phyloP scores from a whole-genome alignment of 2,797 vertebrate species.

The Lagocephalus sceleratus region DNA sequence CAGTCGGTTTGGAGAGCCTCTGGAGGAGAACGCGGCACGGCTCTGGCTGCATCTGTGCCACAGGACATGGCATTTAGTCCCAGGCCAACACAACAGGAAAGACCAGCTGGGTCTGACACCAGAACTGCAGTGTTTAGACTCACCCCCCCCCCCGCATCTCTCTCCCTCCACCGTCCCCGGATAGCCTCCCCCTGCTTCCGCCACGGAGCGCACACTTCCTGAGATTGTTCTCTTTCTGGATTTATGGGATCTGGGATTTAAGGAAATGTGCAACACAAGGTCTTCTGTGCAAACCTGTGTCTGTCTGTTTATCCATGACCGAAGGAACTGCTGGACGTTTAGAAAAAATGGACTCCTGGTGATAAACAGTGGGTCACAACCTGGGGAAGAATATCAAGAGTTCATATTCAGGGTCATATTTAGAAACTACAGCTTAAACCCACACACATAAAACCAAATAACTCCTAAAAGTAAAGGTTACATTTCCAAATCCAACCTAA shows the following conservation, averaged over 20 bases:
- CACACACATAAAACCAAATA: background rate
- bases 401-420: slow-evolving; percentile 2
- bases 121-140: slow-evolving; percentile 75
- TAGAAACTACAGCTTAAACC: background rate
- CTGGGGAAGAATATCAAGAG: background rate
- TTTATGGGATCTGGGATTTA: slow-evolving; percentile 71
- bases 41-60: slow-evolving; percentile 52
- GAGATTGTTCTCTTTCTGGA: slow-evolving; percentile 76
- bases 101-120: slow-evolving; percentile 73
- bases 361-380: background rate
- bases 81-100: slow-evolving; percentile 81
- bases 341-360: background rate
- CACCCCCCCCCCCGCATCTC: slow-evolving; percentile 21
- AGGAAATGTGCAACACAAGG: slow-evolving; percentile 67
- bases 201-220: slow-evolving; percentile 74
- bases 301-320: slow-evolving; percentile 14
- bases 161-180: slow-evolving; percentile 57
- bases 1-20: background rate
- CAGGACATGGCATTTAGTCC: slow-evolving; percentile 66
- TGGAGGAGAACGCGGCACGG: slow-evolving; percentile 24
- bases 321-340: slow-evolving; percentile 31
- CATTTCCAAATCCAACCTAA: background rate
- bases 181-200: slow-evolving; percentile 66
- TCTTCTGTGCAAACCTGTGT: slow-evolving; percentile 44
- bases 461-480: slow-evolving; percentile 6